Evolutionary conservation across 2,888 invertebrate genomes (phyloP), one percentile per base, ranked within the genome.

Genomic region (Acanthopleura granulata): DNA sequence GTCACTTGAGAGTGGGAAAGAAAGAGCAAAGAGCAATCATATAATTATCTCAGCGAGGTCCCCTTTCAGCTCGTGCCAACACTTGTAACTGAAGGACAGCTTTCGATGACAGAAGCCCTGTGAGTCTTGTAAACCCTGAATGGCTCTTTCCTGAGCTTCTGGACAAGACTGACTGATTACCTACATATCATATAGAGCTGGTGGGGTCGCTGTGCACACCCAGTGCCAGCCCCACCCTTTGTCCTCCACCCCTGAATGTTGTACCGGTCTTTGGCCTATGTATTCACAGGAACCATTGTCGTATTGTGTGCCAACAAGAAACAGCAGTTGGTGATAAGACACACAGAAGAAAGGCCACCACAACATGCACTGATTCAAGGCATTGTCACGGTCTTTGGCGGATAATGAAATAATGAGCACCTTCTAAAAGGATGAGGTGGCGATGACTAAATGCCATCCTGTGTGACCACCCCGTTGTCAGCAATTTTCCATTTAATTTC

Each of bases 11-110:
- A 16, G 29, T 22, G 3, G 22, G 29, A 66, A 66, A 16, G 22
- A 27, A 6, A 66, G 29, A 66, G 29, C 29, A 16, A 66, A 66
- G 66, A 27, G 66, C 66, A 66, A 66, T 66, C 66, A 27, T 27
- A 27, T 66, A 27, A 66, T 66, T 66, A 66, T 27, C 66, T 66
- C 66, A 66, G 66, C 66, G 25, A 22, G 66, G 18, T 12, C 22
- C 29, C 66, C 25, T 66, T 66, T 66, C 66, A 66, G 29, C 66
- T 27, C 66, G 66, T 66, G 66, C 66, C 66, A 66, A 66, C 66
- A 66, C 66, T 66, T 66, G 22, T 27, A 22, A 16, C 25, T 66
- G 66, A 66, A 66, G 66, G 29, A 22, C 66, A 66, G 66, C 22
- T 66, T 66, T 66, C 66, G 25, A 12, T 66, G 66, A 66, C 66